These are phyloP conservation scores for Panagrolaimus sp. DNA, from an alignment of 1,140 invertebrate genomes.

Conservation along the genomic window DNA sequence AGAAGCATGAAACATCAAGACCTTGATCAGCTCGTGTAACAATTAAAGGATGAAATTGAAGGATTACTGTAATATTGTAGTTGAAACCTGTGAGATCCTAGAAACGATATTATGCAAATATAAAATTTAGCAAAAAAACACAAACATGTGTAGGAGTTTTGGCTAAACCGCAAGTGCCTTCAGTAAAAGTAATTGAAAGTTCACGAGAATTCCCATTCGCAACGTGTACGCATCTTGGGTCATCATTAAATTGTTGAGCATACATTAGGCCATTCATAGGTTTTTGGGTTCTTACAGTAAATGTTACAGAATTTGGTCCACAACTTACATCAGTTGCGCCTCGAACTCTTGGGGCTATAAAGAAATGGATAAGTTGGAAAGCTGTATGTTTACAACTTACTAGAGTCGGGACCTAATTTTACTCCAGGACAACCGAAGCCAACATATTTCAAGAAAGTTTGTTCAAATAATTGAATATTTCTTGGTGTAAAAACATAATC, in stretches of 20 bases:
- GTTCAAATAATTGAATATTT: slow-evolving; percentile 51
- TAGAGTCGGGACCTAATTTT: slow-evolving; percentile 44
- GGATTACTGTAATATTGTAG: slow-evolving; percentile 55
- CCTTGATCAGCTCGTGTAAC: slow-evolving; percentile 51
- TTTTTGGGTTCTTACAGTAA: slow-evolving; percentile 52
- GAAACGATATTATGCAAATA: slow-evolving; percentile 18
- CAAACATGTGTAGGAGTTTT: slow-evolving; percentile 46
- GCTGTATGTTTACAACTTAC: slow-evolving; percentile 22
- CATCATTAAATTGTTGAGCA: slow-evolving; percentile 51
- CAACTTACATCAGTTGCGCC: slow-evolving; percentile 54
- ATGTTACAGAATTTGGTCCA: slow-evolving; percentile 51
- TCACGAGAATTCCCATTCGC: slow-evolving; percentile 40
- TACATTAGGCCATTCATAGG: slow-evolving; percentile 54
- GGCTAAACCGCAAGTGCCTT: slow-evolving; percentile 49
- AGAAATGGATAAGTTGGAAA: slow-evolving; percentile 13
- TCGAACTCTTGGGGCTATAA: slow-evolving; percentile 48
- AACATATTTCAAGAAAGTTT: slow-evolving; percentile 51
- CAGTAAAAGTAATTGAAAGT: slow-evolving; percentile 47
- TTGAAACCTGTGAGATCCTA: slow-evolving; percentile 50
- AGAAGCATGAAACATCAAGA: slow-evolving; percentile 41
- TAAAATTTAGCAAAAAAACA: slow-evolving; percentile 1
- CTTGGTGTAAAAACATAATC: slow-evolving; percentile 49
- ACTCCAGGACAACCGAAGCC: slow-evolving; percentile 54
- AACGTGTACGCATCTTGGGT: slow-evolving; percentile 39
- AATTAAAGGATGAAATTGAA: slow-evolving; percentile 56